These are phyloP conservation scores for Eptesicus fuscus DNA, from an alignment of 2,113 vertebrate genomes.

Conservation along the genomic window DNA sequence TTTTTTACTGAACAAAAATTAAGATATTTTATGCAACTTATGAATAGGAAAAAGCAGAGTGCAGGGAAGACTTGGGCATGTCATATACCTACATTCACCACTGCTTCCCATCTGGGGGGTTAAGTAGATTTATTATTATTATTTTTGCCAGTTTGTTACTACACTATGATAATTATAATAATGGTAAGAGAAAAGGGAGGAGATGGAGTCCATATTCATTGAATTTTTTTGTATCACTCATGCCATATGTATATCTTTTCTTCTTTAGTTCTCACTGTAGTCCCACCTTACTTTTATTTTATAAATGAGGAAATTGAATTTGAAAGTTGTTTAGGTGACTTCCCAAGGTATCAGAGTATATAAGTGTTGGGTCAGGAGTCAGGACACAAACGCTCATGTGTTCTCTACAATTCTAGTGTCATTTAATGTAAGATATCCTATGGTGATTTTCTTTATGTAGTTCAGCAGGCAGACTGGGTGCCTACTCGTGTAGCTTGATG, in stretches of 20 bases:
- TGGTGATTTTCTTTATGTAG: neutral
- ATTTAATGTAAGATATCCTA: neutral
- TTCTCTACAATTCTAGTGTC: neutral
- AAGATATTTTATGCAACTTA: neutral
- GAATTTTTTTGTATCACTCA: neutral
- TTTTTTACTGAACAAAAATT: neutral
- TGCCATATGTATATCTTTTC: neutral
- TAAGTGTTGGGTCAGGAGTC: neutral
- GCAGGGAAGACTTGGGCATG: neutral
- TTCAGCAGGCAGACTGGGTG: neutral
- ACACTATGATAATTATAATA: neutral
- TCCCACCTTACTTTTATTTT: neutral
- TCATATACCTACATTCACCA: neutral
- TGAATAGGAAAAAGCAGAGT: slow-evolving; percentile 1
- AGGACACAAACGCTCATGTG: neutral
- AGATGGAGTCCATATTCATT: neutral
- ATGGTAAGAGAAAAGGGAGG: neutral
- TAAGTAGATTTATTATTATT: neutral
- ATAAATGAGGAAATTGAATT: neutral
- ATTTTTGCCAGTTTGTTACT: neutral
- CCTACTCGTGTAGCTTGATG: neutral
- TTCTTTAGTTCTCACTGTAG: neutral
- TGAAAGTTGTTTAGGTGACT: neutral
- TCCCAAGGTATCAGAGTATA: neutral
- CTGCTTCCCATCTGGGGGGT: neutral